Evolutionary conservation across 2,113 vertebrate species (phyloP), one percentile per base, ranked within the genome.

Genomic region (Mystacornis crossleyi): DNA sequence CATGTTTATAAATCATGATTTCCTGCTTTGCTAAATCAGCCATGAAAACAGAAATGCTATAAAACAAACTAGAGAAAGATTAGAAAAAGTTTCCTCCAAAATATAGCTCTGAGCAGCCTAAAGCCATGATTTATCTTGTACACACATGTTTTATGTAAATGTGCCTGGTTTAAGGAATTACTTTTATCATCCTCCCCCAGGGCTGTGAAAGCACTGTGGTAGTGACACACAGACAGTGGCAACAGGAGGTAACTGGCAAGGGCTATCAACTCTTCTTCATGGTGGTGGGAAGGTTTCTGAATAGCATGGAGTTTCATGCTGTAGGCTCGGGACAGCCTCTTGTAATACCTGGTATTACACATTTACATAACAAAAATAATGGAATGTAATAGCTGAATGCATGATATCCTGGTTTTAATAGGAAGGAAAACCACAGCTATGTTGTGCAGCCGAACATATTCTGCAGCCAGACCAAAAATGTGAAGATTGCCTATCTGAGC

Each of bases 371-470:
- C 65, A 94, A 91, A 81, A 93, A 58, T 33, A 50, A 91, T 73
- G 33, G 74, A 94, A 86, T 95, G 40, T 64, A 89, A 89, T 81
- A 71, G 54, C 38, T 88, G 90, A 93, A 88, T 88, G 57, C 71
- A 80, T n/a, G 20, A 82, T 69, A 95, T 94, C 89, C 91, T 97
- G 78, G 34, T 82, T 94, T 93, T 96, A 93, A 90, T 70, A 42
- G 62, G 62, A 95, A 94, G 79, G 81, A 91, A 94, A 94, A 91
- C 93, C 95, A 95, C 93, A 96, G 71, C 74, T 82, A 90, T 71
- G 67, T 38, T 78, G 42, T 65, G 31, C 78, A 95, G 91, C 61
- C 36, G 72, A 93, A 45, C n/a, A 73, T 38, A 13, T 67, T 80
- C 71, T 94, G 58, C 62, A 80, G 84, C 45, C 74, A 73, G 66